Base-by-base conservation (phyloP, 2,797 vertebrate species). In the Halcyon smyrnensis region DNA sequence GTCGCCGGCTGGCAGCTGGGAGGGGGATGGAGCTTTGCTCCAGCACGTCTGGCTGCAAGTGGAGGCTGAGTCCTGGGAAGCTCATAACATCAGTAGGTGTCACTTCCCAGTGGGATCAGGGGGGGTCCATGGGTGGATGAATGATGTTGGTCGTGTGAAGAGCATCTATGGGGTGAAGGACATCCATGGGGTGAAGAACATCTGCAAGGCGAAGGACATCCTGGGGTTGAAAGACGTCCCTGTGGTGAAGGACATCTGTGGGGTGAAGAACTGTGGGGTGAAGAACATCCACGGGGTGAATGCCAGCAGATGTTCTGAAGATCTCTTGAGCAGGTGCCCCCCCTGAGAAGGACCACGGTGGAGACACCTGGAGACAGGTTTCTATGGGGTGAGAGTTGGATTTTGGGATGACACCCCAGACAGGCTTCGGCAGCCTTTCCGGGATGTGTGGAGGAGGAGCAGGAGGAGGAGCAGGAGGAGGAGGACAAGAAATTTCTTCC, bases 341-440 rank as follows among this genome's bases (percentile, higher is more conserved):
- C 28, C 8, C 14, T 0, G 0, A 28, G 27, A 15, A 5, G 4
- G 36, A 13, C 19, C 4, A 0, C 1, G 0, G 6, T 20, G 68
- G 48, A 53, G 17, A n/a, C 37, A 8, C 15, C 11, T 0, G 0
- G 45, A 20, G 21, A 15, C 23, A 24, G 20, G 18, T 28, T 6
- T 1, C 70, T 16, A 2, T 12, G 62, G 16, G 34, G 3, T 21
- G 19, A 7, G 39, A 20, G 6, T 1, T 70, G 43, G 57, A 56
- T 54, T 60, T 57, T 5, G 57, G 53, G 39, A 5, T 78, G 39
- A 71, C 1, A 1, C 6, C 15, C 8, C 0, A 0, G n/a, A 25
- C 67, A 24, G 20, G 25, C 15, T 53, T 56, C 7, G 1, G 28
- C 60, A 15, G 8, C 1, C 0, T 23, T 59, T 78, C 34, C 20